Conservation (phyloP, 1,140 invertebrate species). For the Brachionus koreanus region DNA sequence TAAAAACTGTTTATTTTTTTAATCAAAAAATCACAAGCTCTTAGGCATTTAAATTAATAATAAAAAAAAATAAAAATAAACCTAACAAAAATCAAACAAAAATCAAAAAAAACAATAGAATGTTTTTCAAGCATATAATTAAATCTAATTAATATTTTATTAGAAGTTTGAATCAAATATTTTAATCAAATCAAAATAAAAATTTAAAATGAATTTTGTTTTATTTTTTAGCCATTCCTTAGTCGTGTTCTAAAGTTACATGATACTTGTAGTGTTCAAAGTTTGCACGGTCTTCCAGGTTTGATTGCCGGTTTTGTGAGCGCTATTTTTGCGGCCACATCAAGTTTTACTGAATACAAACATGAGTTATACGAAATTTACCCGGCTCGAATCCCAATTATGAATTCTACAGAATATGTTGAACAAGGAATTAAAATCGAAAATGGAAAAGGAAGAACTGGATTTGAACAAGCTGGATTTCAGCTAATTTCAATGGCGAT, state of each 20-base stretch:
- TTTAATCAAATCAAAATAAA: not conserved
- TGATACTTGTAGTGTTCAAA: conserved; percentile 91
- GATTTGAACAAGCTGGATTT: conserved; percentile 69
- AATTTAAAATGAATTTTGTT: not conserved
- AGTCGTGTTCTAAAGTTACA: conserved; percentile 66
- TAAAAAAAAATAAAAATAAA: too few relatives aligned
- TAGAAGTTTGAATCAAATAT: too few relatives aligned
- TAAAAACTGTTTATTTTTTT: too few relatives aligned
- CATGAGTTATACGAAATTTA: conserved; percentile 50
- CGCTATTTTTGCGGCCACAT: conserved; percentile 70
- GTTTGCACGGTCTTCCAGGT: conserved; percentile 90
- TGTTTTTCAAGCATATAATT: not conserved
- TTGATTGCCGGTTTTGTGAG: conserved; percentile 75
- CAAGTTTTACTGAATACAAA: conserved; percentile 62
- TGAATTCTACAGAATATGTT: not conserved
- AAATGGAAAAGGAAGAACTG: conserved; percentile 64
- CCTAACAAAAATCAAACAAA: too few relatives aligned
- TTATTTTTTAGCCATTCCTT: conserved; percentile 15
- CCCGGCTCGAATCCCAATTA: not conserved
- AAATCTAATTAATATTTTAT: not conserved
- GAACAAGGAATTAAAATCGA: conserved; percentile 47
- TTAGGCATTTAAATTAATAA: too few relatives aligned
- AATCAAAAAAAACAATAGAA: too few relatives aligned
- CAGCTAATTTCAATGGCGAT: conserved; percentile 71
- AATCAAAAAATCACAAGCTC: too few relatives aligned